Evolutionary conservation across 2,113 vertebrate genomes (phyloP).

Genomic region (Trogon surrucura): DNA sequence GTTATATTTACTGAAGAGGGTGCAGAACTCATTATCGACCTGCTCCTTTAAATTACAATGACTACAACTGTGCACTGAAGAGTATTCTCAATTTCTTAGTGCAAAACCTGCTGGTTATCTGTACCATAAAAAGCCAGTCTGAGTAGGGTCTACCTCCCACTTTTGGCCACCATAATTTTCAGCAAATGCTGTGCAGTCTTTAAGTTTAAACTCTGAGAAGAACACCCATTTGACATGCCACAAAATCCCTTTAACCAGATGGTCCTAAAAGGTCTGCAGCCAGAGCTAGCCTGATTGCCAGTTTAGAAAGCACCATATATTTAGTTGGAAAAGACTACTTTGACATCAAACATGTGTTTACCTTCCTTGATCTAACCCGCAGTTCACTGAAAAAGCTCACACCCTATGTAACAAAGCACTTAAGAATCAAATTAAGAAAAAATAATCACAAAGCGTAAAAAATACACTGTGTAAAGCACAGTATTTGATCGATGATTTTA

Average conservation of each 20-base stretch:
- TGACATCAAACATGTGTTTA: neutral
- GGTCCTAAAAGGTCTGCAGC: neutral
- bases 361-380: neutral
- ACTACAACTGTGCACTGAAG: neutral
- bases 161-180: neutral
- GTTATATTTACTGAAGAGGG: neutral
- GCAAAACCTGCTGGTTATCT: neutral
- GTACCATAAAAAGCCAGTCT: neutral
- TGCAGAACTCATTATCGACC: neutral
- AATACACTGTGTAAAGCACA: neutral
- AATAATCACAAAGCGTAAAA: neutral
- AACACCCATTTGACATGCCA: neutral
- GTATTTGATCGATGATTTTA: neutral
- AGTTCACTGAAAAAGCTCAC: neutral
- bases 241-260: neutral
- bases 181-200: neutral
- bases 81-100: neutral
- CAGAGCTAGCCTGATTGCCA: neutral
- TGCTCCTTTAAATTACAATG: neutral
- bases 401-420: neutral
- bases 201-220: neutral
- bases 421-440: neutral
- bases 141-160: neutral
- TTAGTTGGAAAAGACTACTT: neutral
- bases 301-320: neutral